Base-by-base conservation (phyloP, 2,797 vertebrate genomes). In the Scolopax rusticola region DNA sequence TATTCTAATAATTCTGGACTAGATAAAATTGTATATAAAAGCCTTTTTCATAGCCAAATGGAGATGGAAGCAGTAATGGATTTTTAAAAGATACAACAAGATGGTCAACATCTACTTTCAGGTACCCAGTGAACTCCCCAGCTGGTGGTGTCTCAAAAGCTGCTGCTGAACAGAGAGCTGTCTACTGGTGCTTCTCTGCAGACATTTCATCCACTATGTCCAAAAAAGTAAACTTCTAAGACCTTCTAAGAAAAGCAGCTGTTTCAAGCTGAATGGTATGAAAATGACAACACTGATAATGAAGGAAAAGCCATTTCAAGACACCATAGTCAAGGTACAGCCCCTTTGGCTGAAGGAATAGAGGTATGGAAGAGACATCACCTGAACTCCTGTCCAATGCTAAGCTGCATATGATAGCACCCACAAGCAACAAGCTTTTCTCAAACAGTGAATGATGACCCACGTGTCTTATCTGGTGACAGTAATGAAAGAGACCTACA, bases 1-100 rank as follows among this genome's bases (percentile, higher is more conserved):
- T 80, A 80, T 90, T 93, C 67, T 89, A 94, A 77, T 89, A 96
- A 91, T 95, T 95, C 74, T 90, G 60, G 67, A 90, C 80, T 83
- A 89, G 83, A 94, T 64, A 61, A 92, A 91, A 95, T 82, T 86
- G 63, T 90, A 82, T 90, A 77, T 93, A 79, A 79, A 90, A 94
- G 67, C 69, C 61, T 77, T 92, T 90, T 74, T 85, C 67, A 87
- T 82, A 84, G 67, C n/a, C 69, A 94, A 69, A 88, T 43, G 51
- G 51, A 82, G 51, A 54, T 74, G 33, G 30, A 5, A 91, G 59
- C 54, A 69, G 54, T 82, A 91, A 94, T 67, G 71, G 68, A 84
- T 90, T 94, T 84, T 91, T 93, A 60, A 87, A 50, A 91, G 80
- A 60, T 70, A 41, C 60, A 84, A 80, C 40, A 60, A 79, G 86